These are phyloP conservation scores for Calephelis nemesis DNA, from an alignment of 1,140 invertebrate genomes.

Conservation along the genomic window DNA sequence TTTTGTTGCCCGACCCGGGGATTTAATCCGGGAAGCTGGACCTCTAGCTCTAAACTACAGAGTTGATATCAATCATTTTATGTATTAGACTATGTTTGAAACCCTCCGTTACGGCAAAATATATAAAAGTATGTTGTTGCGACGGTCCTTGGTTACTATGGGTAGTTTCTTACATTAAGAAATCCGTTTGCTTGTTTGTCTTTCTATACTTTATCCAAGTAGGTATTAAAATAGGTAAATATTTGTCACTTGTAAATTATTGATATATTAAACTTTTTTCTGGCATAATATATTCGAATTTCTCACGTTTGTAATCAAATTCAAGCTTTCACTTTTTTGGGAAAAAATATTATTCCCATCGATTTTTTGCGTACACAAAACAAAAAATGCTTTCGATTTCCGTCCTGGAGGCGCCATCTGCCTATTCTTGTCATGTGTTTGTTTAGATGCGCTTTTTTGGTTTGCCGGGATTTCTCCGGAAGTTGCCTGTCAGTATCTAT, in stretches of 20 bases:
- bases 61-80: no score
- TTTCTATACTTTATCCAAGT: background rate
- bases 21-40: no score
- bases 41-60: no score
- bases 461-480: conserved; percentile 62
- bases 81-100: no score
- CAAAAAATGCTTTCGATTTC: conserved; percentile 74
- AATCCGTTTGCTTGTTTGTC: no score
- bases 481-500: conserved; percentile 36
- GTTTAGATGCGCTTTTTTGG: conserved; percentile 61
- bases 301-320: conserved; percentile 30
- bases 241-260: no score
- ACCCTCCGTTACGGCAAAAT: no score
- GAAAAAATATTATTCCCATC: conserved; percentile 53
- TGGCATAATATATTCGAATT: background rate
- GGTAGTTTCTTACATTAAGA: no score
- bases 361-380: conserved; percentile 55
- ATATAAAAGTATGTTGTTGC: no score
- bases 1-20: no score
- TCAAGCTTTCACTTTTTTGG: conserved; percentile 62
- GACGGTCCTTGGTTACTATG: no score
- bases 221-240: background rate
- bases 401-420: conserved; percentile 69
- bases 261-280: no score
- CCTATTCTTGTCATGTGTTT: conserved; percentile 67